Percentiles rank a stretch among this genome's conserved stretches.
Evolutionary conservation across 2,797 vertebrate species (phyloP).

Genomic region (Acanthiza pusilla): DNA sequence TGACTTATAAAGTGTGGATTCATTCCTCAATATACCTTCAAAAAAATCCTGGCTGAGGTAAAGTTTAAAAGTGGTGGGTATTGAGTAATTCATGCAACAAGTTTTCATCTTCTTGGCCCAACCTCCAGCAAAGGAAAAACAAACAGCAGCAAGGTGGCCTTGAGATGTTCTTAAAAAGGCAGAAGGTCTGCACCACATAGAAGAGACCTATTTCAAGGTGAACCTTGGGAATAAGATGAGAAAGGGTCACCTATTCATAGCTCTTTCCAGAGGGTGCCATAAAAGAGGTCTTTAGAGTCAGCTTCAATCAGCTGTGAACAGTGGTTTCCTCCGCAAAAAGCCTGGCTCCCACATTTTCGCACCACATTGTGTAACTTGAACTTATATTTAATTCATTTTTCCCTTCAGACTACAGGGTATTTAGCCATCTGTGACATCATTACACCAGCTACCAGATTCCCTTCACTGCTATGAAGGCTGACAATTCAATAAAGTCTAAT

Average conservation of each 20-base stretch:
- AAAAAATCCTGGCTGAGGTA: neutral
- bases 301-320: neutral
- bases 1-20: neutral
- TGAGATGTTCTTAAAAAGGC: neutral
- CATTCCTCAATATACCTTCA: neutral
- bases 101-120: neutral
- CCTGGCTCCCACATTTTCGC: neutral
- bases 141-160: neutral
- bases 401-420: constrained; percentile 19
- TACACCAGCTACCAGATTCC: constrained; percentile 7
- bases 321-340: neutral
- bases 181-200: neutral
- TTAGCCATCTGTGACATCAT: constrained; percentile 42
- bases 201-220: neutral
- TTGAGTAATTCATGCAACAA: neutral
- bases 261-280: neutral
- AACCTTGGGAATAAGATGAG: neutral
- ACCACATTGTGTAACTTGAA: constrained; percentile 13
- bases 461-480: neutral
- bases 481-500: constrained; percentile 43
- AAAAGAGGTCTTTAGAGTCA: constrained; percentile 4
- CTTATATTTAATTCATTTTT: constrained; percentile 34
- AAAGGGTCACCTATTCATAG: neutral
- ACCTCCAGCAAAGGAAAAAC: neutral
- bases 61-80: neutral